phyloP scores from a whole-genome alignment of 2,113 vertebrate species.

The Plotosus lineatus region DNA sequence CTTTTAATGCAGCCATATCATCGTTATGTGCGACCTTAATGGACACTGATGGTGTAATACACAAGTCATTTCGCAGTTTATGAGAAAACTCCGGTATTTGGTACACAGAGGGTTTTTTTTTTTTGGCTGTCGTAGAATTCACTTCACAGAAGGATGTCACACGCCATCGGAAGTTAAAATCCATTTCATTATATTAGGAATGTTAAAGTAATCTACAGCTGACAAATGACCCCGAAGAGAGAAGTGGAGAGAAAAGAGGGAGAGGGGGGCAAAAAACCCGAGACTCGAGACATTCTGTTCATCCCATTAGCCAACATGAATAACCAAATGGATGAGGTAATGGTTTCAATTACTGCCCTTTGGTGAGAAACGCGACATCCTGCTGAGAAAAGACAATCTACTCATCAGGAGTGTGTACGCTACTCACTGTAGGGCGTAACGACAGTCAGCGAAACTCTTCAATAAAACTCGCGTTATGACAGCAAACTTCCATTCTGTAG shows the following conservation, averaged over 20 bases:
- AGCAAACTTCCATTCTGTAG: constrained; percentile 69
- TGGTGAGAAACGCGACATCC: constrained; percentile 69
- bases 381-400: constrained; percentile 76
- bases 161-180: constrained; percentile 18
- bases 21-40: constrained; percentile 13
- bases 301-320: constrained; percentile 70
- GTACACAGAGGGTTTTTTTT: too few species aligned
- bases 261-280: background rate
- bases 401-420: constrained; percentile 60
- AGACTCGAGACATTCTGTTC: constrained; percentile 54
- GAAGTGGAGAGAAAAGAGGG: too few species aligned
- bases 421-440: constrained; percentile 56
- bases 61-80: constrained; percentile 3
- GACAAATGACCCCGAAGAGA: constrained; percentile 52
- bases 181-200: constrained; percentile 31
- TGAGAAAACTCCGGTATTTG: background rate
- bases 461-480: constrained; percentile 75
- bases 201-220: constrained; percentile 52
- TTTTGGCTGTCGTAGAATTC: constrained; percentile 12
- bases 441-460: constrained; percentile 72
- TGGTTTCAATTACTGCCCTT: constrained; percentile 82
- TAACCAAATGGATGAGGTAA: constrained; percentile 75
- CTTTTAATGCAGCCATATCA: constrained; percentile 8
- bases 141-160: constrained; percentile 12
- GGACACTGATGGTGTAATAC: background rate